Conservation (phyloP, 92 coral and sea anemone genomes). For the Pocillopora grandis region DNA sequence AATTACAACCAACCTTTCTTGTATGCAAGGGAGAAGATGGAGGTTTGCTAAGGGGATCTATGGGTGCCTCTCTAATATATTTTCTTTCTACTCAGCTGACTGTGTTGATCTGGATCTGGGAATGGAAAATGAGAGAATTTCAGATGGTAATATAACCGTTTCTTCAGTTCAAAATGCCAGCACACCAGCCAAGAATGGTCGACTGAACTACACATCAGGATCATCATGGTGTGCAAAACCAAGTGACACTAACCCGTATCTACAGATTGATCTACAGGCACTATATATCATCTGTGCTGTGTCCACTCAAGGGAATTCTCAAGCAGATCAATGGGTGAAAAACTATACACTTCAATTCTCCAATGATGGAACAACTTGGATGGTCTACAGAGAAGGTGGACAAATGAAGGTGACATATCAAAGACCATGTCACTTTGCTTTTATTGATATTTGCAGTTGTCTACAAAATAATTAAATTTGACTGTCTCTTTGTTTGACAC, state of each 20-base stretch:
- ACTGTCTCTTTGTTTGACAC: too few relatives aligned
- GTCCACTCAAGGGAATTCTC: constrained; percentile 15
- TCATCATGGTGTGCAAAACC: constrained; percentile 12
- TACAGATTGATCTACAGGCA: constrained; percentile 9
- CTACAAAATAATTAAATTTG: too few relatives aligned
- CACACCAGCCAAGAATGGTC: neutral
- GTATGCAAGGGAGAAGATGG: too few relatives aligned
- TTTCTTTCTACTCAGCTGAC: neutral
- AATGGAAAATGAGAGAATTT: neutral
- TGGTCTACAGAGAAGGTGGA: neutral
- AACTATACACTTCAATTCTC: neutral
- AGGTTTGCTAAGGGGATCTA: too few relatives aligned
- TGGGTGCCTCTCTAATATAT: too few relatives aligned
- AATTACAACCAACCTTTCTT: too few relatives aligned
- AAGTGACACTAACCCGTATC: constrained; percentile 3
- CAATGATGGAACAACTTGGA: neutral
- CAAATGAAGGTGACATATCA: neutral
- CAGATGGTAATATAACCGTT: neutral
- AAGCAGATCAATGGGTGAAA: constrained; percentile 11
- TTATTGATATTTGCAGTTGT: too few relatives aligned
- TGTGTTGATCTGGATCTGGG: constrained; percentile 1
- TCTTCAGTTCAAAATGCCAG: neutral
- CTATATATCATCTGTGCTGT: constrained; percentile 16
- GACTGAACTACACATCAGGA: constrained; percentile 7
- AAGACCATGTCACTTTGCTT: too few relatives aligned